phyloP scores from a whole-genome alignment of 2,888 invertebrate genomes.

The Thereva unica region DNA sequence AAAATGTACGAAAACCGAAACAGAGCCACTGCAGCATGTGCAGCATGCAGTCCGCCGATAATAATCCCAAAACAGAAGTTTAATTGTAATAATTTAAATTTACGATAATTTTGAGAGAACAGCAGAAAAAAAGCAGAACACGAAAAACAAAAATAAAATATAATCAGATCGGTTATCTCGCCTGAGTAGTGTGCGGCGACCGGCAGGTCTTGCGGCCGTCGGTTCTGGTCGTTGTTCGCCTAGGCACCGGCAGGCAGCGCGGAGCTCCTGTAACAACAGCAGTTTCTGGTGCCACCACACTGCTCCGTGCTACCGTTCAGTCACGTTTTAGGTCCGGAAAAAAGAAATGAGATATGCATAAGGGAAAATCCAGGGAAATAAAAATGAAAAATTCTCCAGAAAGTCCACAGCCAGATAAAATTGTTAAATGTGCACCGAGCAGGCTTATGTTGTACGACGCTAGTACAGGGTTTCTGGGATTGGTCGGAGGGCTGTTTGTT shows the following conservation, averaged over 20 bases:
- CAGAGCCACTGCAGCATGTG: slow-evolving; percentile 17
- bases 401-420: not conserved
- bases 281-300: slow-evolving; percentile 26
- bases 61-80: slow-evolving; percentile 34
- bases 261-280: not conserved
- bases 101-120: slow-evolving; percentile 16
- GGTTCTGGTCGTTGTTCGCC: slow-evolving; percentile 2
- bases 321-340: slow-evolving; percentile 25
- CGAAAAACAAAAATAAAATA: too few relatives aligned
- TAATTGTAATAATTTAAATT: slow-evolving; percentile 36
- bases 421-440: too few relatives aligned
- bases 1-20: slow-evolving; percentile 32
- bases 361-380: not conserved
- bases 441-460: too few relatives aligned
- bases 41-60: slow-evolving; percentile 28
- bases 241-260: not conserved
- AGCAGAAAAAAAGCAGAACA: too few relatives aligned
- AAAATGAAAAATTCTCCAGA: not conserved
- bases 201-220: not conserved
- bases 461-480: too few relatives aligned
- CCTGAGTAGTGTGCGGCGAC: not conserved
- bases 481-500: too few relatives aligned
- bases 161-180: slow-evolving; percentile 31
- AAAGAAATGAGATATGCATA: not conserved
- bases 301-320: slow-evolving; percentile 28